A percentile compares a stretch with the other conserved stretches of the same genome.
Evolutionary conservation across 1,140 invertebrate species (phyloP).

Genomic region (Zophobas atratus): DNA sequence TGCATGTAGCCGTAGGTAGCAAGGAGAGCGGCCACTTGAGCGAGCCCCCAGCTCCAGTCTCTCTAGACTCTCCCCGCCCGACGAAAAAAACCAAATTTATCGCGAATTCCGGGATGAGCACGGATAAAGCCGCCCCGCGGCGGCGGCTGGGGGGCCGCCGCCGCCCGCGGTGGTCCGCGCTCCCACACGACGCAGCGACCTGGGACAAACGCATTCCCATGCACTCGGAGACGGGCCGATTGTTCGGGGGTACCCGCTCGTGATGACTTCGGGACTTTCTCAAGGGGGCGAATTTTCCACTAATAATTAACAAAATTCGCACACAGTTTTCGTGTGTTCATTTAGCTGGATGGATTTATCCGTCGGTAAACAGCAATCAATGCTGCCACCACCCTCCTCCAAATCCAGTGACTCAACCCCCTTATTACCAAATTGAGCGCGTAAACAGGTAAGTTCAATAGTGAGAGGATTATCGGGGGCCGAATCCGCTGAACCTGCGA

Average conservation of each 20-base stretch:
- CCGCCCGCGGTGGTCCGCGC: conserved; percentile 57
- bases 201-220: conserved; percentile 61
- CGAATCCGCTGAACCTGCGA: conserved; percentile 17
- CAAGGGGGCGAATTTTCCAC: not conserved
- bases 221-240: conserved; percentile 31
- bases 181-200: conserved; percentile 62
- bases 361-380: too few species aligned
- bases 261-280: conserved; percentile 11
- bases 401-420: not conserved
- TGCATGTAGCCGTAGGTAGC: conserved; percentile 57
- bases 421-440: conserved; percentile 25
- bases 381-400: too few species aligned
- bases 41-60: too few species aligned
- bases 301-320: too few species aligned
- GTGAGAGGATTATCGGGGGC: conserved; percentile 33
- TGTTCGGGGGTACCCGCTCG: conserved; percentile 5
- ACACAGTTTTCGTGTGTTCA: too few species aligned
- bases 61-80: not conserved
- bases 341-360: too few species aligned
- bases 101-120: conserved; percentile 56
- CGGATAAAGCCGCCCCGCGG: conserved; percentile 50
- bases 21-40: conserved; percentile 56
- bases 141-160: conserved; percentile 7
- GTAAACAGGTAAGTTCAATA: conserved; percentile 34
- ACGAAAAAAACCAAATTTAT: conserved; percentile 49